A percentile compares a stretch with the other conserved stretches of the same genome.
phyloP scores from a whole-genome alignment of 1,140 invertebrate species.

The Micrasema longulum region DNA sequence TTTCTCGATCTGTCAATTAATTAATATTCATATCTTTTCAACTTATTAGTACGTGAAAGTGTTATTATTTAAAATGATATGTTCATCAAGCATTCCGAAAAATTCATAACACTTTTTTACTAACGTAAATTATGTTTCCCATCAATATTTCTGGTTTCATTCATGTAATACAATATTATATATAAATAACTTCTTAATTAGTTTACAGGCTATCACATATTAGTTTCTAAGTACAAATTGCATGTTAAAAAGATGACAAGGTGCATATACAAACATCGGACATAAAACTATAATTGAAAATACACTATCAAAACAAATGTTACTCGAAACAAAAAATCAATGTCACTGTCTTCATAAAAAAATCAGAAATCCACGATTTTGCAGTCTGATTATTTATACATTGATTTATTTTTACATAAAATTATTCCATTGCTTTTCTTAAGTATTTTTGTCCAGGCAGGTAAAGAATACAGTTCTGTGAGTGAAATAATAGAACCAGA shows the following conservation, averaged over 20 bases:
- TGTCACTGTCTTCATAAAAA: too few relatives aligned
- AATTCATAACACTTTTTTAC: neutral
- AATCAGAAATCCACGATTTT: too few relatives aligned
- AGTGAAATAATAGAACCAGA: too few relatives aligned
- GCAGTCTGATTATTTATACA: too few relatives aligned
- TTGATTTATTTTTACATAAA: too few relatives aligned
- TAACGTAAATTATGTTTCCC: slow-evolving; percentile 4
- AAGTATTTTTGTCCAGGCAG: too few relatives aligned
- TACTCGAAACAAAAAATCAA: too few relatives aligned
- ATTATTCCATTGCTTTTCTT: too few relatives aligned
- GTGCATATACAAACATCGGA: slow-evolving; percentile 7
- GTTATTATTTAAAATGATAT: slow-evolving; percentile 55
- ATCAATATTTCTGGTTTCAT: slow-evolving; percentile 5
- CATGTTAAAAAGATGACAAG: slow-evolving; percentile 26
- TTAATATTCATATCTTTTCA: neutral
- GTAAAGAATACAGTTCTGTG: too few relatives aligned
- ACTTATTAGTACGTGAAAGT: slow-evolving; percentile 13
- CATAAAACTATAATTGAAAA: too few relatives aligned
- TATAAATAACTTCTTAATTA: slow-evolving; percentile 19
- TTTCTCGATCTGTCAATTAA: too few relatives aligned
- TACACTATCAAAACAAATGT: too few relatives aligned
- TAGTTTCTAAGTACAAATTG: slow-evolving; percentile 45
- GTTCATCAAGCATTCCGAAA: slow-evolving; percentile 53
- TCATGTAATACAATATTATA: neutral
- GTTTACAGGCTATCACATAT: slow-evolving; percentile 45